Evolutionary conservation across 2,797 vertebrate genomes (phyloP).

Genomic region (Fistularia commersonii): DNA sequence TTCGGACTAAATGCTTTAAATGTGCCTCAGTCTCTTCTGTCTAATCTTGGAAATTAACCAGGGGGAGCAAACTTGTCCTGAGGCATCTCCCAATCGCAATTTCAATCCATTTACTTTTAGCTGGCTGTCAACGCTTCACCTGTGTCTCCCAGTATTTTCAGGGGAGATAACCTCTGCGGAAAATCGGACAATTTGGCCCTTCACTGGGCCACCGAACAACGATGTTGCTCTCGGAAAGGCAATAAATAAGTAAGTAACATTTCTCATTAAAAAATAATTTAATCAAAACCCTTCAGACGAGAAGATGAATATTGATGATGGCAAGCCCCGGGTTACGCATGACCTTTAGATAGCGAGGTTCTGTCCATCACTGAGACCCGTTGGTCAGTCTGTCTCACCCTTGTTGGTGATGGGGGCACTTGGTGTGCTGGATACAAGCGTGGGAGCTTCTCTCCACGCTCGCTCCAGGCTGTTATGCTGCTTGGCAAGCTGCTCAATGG

Average conservation of each 20-base stretch:
- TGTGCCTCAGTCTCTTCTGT: too few species aligned
- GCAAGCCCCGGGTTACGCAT: constrained; percentile 17
- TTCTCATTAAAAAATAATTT: constrained; percentile 11
- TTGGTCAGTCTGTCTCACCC: constrained; percentile 69
- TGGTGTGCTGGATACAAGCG: constrained; percentile 69
- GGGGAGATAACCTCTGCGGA: too few species aligned
- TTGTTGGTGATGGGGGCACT: constrained; percentile 70
- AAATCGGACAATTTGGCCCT: too few species aligned
- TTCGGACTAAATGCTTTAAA: too few species aligned
- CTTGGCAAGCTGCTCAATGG: constrained; percentile 96
- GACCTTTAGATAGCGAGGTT: constrained; percentile 13
- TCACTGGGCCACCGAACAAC: background rate
- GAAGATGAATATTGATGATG: constrained; percentile 12
- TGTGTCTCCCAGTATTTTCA: too few species aligned
- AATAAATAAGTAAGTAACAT: constrained; percentile 9
- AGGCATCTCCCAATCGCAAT: too few species aligned
- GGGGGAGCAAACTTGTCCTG: too few species aligned
- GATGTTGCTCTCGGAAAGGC: background rate
- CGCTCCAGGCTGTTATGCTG: constrained; percentile 98
- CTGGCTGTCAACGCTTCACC: too few species aligned
- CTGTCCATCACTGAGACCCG: background rate
- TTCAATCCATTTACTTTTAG: too few species aligned
- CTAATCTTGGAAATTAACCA: too few species aligned
- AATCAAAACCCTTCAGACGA: constrained; percentile 28
- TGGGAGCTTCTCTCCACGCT: constrained; percentile 87